A percentile compares a stretch with the other conserved stretches of the same genome.
phyloP scores from a whole-genome alignment of 2,888 invertebrate genomes.

The Lysandra coridon region DNA sequence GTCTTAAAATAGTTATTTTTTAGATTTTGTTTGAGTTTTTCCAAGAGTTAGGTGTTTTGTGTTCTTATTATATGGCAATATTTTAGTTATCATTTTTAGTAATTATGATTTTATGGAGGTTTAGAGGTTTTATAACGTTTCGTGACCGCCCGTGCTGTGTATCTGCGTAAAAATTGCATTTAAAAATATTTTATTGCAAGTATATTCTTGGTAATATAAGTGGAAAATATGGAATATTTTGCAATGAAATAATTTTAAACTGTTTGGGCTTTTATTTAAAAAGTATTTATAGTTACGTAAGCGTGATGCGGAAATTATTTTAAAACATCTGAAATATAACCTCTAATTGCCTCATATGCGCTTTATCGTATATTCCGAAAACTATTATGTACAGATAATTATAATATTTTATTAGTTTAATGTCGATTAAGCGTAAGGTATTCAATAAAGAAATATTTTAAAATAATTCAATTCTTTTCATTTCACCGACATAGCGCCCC shows the following conservation, averaged over 20 bases:
- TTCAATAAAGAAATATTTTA: constrained; percentile 29
- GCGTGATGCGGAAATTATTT: background rate
- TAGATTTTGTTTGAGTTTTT: background rate
- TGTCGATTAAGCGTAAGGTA: constrained; percentile 20
- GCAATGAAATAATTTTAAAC: background rate
- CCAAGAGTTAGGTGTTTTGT: constrained; percentile 26
- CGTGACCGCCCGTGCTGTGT: background rate
- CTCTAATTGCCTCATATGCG: background rate
- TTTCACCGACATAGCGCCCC: background rate
- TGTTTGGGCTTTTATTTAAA: background rate
- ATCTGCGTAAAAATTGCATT: background rate
- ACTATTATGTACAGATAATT: constrained; percentile 31
- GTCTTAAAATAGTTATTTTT: constrained; percentile 6
- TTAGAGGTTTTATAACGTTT: background rate
- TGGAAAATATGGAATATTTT: background rate
- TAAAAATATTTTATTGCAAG: background rate
- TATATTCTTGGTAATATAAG: background rate
- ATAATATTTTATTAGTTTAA: constrained; percentile 28
- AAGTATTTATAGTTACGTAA: background rate
- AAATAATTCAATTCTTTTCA: background rate
- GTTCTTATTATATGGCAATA: constrained; percentile 28
- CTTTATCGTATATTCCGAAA: constrained; percentile 7
- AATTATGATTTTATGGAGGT: constrained; percentile 9
- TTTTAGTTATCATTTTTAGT: constrained; percentile 17
- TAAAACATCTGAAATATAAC: background rate